A percentile compares a stretch with the other conserved stretches of the same genome.
phyloP scores from a whole-genome alignment of 37 sponge, comb jelly and placozoan species.

The Tethya wilhelma region DNA sequence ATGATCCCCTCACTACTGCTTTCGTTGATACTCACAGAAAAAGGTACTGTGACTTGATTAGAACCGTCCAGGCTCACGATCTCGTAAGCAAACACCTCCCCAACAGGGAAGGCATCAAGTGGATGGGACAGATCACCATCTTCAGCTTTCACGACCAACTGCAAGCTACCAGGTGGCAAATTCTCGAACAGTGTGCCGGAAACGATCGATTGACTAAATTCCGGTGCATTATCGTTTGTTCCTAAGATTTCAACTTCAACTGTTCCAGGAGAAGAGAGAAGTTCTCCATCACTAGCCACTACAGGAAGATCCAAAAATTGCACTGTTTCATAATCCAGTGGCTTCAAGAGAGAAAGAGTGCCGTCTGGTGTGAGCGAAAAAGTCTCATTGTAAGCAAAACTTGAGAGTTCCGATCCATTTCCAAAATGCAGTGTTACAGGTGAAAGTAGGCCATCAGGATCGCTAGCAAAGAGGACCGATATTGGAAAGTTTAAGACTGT shows the following conservation, averaged over 20 bases:
- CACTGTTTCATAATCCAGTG: conserved; percentile 51
- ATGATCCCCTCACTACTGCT: conserved; percentile 22
- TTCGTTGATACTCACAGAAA: conserved; percentile 27
- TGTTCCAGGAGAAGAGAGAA: conserved; percentile 10
- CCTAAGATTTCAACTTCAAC: conserved; percentile 22
- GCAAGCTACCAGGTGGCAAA: conserved; percentile 8
- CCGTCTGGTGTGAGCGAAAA: conserved; percentile 32
- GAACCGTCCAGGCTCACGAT: background rate
- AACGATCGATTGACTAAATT: conserved; percentile 29
- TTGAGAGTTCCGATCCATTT: background rate
- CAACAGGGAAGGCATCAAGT: background rate
- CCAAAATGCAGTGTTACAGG: conserved; percentile 16
- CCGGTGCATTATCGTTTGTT: conserved; percentile 53
- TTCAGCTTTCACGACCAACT: conserved; percentile 5
- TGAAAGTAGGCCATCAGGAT: conserved; percentile 7
- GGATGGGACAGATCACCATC: conserved; percentile 29
- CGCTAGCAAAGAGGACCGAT: conserved; percentile 16
- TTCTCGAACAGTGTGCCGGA: conserved; percentile 19
- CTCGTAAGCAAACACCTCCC: conserved; percentile 13
- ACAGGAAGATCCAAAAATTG: conserved; percentile 30
- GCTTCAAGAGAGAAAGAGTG: conserved; percentile 7
- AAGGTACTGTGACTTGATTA: background rate
- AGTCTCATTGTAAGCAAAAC: background rate
- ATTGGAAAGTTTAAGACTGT: conserved; percentile 17
- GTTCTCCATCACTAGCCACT: conserved; percentile 62